A percentile compares a stretch with the other conserved stretches of the same genome.
These are phyloP conservation scores for Ellobium chinense DNA, from an alignment of 2,888 invertebrate species.

Conservation along the genomic window DNA sequence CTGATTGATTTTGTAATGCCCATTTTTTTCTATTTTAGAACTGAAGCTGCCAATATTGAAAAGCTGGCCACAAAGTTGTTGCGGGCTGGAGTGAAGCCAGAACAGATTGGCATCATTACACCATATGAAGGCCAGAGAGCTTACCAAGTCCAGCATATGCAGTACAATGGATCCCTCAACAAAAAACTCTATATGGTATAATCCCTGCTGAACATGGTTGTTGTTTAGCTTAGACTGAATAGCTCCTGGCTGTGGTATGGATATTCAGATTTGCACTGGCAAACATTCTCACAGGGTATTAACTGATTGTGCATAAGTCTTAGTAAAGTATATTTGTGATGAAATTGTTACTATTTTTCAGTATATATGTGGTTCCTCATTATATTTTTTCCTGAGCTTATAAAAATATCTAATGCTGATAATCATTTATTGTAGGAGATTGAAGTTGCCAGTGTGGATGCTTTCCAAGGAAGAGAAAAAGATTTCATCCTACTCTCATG, in stretches of 20 bases:
- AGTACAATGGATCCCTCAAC: slow-evolving; percentile 97
- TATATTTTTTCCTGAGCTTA: too few species aligned
- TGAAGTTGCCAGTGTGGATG: slow-evolving; percentile 99
- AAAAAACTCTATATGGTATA: slow-evolving; percentile 90
- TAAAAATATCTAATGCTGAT: too few species aligned
- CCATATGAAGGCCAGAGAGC: slow-evolving; percentile 99
- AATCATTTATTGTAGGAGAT: slow-evolving; percentile 93
- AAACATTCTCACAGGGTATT: too few species aligned
- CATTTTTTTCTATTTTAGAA: slow-evolving; percentile 81
- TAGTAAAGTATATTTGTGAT: too few species aligned
- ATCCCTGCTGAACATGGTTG: not conserved
- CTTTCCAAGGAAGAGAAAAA: slow-evolving; percentile 99
- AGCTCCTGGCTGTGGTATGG: too few species aligned
- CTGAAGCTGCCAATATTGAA: slow-evolving; percentile 99
- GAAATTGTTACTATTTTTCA: too few species aligned
- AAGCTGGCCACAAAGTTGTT: slow-evolving; percentile 97
- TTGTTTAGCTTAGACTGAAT: not conserved
- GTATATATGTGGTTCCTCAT: too few species aligned
- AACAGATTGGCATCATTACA: slow-evolving; percentile 97
- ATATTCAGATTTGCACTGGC: too few species aligned
- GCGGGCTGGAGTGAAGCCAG: slow-evolving; percentile 96
- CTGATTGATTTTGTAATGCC: too few species aligned
- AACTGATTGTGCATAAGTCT: too few species aligned
- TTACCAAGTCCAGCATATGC: slow-evolving; percentile 98
- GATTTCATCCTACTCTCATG: slow-evolving; percentile 99